A percentile compares a stretch with the other conserved stretches of the same genome.
phyloP scores from a whole-genome alignment of 2,888 invertebrate genomes.

The Strigamia crassipes region DNA sequence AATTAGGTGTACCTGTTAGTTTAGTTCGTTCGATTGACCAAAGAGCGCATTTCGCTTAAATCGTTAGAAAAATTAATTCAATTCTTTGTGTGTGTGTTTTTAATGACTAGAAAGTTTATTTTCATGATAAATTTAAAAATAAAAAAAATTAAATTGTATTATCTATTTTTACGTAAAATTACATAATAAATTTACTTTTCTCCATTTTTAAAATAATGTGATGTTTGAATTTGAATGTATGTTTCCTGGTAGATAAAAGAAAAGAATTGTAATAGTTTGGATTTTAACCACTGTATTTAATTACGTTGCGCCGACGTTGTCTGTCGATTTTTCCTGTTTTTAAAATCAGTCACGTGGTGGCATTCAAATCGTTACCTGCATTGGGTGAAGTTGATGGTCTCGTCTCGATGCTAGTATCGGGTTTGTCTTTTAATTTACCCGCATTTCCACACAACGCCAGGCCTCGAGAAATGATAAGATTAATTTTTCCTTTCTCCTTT shows the following conservation, averaged over 20 bases:
- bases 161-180: no score
- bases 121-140: no score
- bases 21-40: background rate
- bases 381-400: background rate
- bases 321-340: background rate
- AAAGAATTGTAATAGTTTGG: no score
- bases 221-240: no score
- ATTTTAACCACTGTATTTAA: no score
- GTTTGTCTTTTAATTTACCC: background rate
- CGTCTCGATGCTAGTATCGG: background rate
- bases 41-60: background rate
- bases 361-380: background rate
- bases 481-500: background rate
- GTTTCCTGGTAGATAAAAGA: no score
- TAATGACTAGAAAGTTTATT: no score
- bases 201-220: no score
- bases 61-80: background rate
- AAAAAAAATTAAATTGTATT: no score
- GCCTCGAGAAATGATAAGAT: background rate
- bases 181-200: no score
- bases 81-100: no score
- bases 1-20: conserved; percentile 1
- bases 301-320: no score
- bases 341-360: background rate
- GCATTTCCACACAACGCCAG: background rate